Conservation (phyloP, 2,888 invertebrate genomes). For the Drosophila eohydei region DNA sequence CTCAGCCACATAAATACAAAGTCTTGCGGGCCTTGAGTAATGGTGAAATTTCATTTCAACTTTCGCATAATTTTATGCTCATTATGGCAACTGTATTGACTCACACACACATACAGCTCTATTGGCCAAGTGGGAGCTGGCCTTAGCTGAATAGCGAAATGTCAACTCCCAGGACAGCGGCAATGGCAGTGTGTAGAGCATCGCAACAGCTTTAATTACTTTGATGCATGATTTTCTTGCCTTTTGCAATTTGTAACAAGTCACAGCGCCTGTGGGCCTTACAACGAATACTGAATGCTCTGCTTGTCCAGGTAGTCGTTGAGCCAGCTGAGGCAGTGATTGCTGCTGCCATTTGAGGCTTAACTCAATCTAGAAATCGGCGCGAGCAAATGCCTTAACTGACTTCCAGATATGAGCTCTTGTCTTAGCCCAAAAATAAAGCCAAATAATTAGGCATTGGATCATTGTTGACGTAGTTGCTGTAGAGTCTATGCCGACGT, state of each 20-base stretch:
- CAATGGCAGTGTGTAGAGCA: slow-evolving; percentile 26
- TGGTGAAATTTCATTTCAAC: slow-evolving; percentile 73
- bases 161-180: slow-evolving; percentile 63
- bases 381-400: too few species aligned
- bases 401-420: too few species aligned
- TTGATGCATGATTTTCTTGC: slow-evolving; percentile 77
- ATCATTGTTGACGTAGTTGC: too few species aligned
- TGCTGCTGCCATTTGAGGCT: too few species aligned
- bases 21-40: slow-evolving; percentile 65
- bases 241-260: slow-evolving; percentile 69
- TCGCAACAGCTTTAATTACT: slow-evolving; percentile 71
- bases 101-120: slow-evolving; percentile 16
- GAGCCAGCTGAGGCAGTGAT: too few species aligned
- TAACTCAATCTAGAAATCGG: too few species aligned
- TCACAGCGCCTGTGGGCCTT: too few species aligned
- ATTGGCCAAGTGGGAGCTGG: slow-evolving; percentile 6
- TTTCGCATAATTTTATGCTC: slow-evolving; percentile 77
- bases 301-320: neutral
- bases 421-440: too few species aligned
- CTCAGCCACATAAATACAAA: slow-evolving; percentile 40
- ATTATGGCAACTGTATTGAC: slow-evolving; percentile 50
- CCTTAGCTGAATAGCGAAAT: slow-evolving; percentile 31
- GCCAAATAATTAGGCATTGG: too few species aligned
- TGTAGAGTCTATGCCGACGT: too few species aligned
- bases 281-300: neutral